A percentile compares a stretch with the other conserved stretches of the same genome.
Evolutionary conservation across 2,113 vertebrate species (phyloP).

Genomic region (Lepidothrix coronata): DNA sequence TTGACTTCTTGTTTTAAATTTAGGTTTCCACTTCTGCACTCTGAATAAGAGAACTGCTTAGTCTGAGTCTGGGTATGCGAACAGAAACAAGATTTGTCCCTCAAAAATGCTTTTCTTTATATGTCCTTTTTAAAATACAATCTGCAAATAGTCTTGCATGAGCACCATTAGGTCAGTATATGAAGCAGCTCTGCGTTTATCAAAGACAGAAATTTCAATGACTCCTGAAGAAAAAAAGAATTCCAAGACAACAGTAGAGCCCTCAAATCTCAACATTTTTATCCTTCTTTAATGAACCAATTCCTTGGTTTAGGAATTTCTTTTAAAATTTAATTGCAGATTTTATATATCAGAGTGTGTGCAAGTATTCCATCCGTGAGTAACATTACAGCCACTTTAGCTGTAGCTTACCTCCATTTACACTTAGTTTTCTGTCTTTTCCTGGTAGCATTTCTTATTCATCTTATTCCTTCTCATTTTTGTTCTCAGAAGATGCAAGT

Average conservation of each 20-base stretch:
- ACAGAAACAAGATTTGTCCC: background rate
- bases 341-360: background rate
- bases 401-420: constrained; percentile 42
- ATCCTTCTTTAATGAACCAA: background rate
- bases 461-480: constrained; percentile 7
- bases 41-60: background rate
- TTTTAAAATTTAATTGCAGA: constrained; percentile 38
- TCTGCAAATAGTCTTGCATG: background rate
- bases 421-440: constrained; percentile 44
- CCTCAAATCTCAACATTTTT: background rate
- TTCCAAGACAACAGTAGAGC: background rate
- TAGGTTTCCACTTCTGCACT: background rate
- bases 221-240: background rate
- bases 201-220: background rate
- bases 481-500: constrained; percentile 20
- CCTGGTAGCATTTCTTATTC: background rate
- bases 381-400: constrained; percentile 38
- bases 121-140: background rate
- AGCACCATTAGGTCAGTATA: background rate
- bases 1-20: background rate
- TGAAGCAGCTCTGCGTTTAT: background rate
- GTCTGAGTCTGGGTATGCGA: background rate
- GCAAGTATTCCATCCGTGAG: background rate
- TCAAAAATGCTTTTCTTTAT: background rate
- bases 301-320: background rate